A percentile compares a stretch with the other conserved stretches of the same genome.
These are phyloP conservation scores for Dione juno DNA, from an alignment of 2,888 invertebrate species.

Conservation along the genomic window DNA sequence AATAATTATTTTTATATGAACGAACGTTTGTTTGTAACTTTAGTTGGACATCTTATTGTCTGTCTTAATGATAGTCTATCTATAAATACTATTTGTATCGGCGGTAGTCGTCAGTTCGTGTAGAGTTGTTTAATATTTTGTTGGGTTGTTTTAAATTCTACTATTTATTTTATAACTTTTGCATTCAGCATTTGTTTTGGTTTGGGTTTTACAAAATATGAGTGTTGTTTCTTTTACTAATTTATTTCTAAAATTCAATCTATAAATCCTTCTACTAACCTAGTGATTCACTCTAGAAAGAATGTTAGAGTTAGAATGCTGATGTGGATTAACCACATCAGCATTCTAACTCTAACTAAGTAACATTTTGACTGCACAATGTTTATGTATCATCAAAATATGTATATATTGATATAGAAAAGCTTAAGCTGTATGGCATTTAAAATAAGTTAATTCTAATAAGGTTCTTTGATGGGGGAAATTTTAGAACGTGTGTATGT, in stretches of 20 bases:
- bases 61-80: no score
- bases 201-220: no score
- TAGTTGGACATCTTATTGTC: no score
- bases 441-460: conserved; percentile 58
- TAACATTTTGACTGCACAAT: conserved; percentile 6
- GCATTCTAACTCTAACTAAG: no score
- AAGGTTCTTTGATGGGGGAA: conserved; percentile 62
- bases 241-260: no score
- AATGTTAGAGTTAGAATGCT: conserved; percentile 27
- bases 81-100: not conserved
- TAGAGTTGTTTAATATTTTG: not conserved
- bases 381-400: conserved; percentile 18
- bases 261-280: no score
- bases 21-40: not conserved
- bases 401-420: not conserved
- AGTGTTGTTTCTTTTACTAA: no score
- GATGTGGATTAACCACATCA: conserved; percentile 16
- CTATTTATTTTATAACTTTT: no score
- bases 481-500: conserved; percentile 59
- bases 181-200: no score
- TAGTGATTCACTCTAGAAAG: not conserved
- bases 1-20: not conserved
- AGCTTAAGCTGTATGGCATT: conserved; percentile 19
- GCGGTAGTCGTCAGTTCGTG: not conserved
- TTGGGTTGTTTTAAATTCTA: no score